phyloP scores from a whole-genome alignment of 2,797 vertebrate species.

The Lateolabrax maculatus region DNA sequence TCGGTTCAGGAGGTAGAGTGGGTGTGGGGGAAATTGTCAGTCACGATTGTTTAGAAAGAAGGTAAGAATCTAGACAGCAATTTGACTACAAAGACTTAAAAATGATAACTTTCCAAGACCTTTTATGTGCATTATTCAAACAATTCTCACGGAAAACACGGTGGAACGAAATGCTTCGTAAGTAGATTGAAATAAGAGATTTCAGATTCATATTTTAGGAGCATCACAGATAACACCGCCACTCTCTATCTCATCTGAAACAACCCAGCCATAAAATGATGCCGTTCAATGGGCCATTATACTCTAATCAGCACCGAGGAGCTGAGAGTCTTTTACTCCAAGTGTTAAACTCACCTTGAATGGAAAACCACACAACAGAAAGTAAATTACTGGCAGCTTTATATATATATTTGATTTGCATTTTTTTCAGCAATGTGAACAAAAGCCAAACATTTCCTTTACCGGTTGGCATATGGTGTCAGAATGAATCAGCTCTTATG shows the following conservation, averaged over 20 bases:
- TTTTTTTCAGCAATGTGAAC: slow-evolving; percentile 10
- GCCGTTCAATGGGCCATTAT: slow-evolving; percentile 76
- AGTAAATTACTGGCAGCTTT: slow-evolving; percentile 46
- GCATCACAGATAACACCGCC: slow-evolving; percentile 54
- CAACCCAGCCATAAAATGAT: slow-evolving; percentile 81
- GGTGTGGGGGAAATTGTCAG: neutral
- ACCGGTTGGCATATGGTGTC: neutral
- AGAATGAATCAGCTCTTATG: neutral
- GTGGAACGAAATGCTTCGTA: slow-evolving; percentile 45
- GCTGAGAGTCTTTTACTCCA: slow-evolving; percentile 61
- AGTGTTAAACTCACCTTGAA: slow-evolving; percentile 69
- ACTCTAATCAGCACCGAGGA: slow-evolving; percentile 72
- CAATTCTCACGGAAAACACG: slow-evolving; percentile 12
- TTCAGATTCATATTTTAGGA: slow-evolving; percentile 55
- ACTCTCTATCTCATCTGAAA: slow-evolving; percentile 76
- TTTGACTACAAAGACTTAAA: neutral
- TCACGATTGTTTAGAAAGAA: neutral
- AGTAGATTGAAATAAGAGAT: slow-evolving; percentile 18
- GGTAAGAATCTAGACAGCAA: neutral
- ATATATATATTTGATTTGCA: neutral
- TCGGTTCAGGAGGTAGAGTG: no score
- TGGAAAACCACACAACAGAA: slow-evolving; percentile 53
- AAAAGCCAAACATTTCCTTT: slow-evolving; percentile 41
- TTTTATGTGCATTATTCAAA: slow-evolving; percentile 27
- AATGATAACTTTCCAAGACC: neutral